A percentile compares a stretch with the other conserved stretches of the same genome.
phyloP scores from a whole-genome alignment of 2,888 invertebrate species.

The Cepaea hortensis region DNA sequence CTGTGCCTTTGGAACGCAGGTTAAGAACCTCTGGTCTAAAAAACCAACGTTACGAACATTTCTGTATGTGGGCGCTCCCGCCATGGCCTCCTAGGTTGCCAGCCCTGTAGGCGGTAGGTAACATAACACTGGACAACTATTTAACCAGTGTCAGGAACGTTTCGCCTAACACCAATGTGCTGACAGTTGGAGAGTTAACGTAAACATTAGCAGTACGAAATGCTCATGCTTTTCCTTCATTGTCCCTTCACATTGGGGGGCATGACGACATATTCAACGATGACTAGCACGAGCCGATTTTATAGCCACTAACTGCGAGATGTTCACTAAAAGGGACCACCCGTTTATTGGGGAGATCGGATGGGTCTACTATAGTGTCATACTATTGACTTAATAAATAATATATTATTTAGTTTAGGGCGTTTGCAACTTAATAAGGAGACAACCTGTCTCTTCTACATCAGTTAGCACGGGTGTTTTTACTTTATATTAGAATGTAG shows the following conservation, averaged over 20 bases:
- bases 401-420: constrained; percentile 9
- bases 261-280: constrained; percentile 6
- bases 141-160: constrained; percentile 41
- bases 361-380: constrained; percentile 26
- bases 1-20: too few relatives aligned
- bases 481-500: too few relatives aligned
- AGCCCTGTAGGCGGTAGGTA: background rate
- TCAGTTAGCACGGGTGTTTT: too few relatives aligned
- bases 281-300: background rate
- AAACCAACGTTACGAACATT: too few relatives aligned
- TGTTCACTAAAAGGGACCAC: constrained; percentile 24
- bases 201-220: constrained; percentile 21
- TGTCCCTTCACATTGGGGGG: background rate
- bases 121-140: constrained; percentile 40
- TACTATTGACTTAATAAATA: constrained; percentile 21
- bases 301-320: constrained; percentile 30
- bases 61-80: background rate
- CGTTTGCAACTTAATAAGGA: too few relatives aligned
- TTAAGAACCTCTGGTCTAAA: too few relatives aligned
- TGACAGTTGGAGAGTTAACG: background rate
- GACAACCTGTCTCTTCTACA: too few relatives aligned
- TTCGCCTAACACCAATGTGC: background rate
- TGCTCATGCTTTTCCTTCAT: background rate
- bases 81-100: background rate
- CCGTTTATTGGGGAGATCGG: background rate